Percentiles rank a stretch among this genome's conserved stretches.
Evolutionary conservation across 2,888 invertebrate species (phyloP).

Genomic region (Adelognathus sp.): DNA sequence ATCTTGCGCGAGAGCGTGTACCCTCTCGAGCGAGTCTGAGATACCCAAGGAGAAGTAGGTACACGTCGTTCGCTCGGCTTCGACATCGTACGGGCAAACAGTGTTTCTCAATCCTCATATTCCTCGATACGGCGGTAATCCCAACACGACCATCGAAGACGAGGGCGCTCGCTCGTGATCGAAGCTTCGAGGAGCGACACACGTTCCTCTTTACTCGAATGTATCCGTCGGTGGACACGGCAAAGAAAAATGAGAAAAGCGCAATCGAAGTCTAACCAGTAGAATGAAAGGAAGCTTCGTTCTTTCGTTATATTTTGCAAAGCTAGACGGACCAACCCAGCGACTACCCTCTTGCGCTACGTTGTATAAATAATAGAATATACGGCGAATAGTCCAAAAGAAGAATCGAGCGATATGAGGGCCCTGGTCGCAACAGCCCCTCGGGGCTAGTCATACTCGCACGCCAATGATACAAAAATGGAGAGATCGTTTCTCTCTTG

Average conservation of each 20-base stretch:
- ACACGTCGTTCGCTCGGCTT: conserved; percentile 7
- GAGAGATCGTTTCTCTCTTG: conserved; percentile 11
- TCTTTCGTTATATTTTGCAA: conserved; percentile 35
- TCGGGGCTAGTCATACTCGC: conserved; percentile 22
- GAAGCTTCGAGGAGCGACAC: not conserved
- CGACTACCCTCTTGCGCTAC: conserved; percentile 14
- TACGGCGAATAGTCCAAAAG: conserved; percentile 25
- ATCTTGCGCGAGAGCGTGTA: not conserved
- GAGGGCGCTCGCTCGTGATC: not conserved
- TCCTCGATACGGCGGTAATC: not conserved
- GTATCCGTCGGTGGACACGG: conserved; percentile 10
- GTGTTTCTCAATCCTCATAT: conserved; percentile 16
- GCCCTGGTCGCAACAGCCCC: conserved; percentile 15
- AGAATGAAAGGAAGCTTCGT: conserved; percentile 14
- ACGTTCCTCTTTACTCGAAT: not conserved
- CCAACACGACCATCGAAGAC: not conserved
- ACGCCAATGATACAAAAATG: conserved; percentile 40
- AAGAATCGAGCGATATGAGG: conserved; percentile 14
- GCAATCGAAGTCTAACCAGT: conserved; percentile 33
- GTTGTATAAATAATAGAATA: conserved; percentile 46
- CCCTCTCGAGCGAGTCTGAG: not conserved
- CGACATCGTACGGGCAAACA: not conserved
- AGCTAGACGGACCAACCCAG: conserved; percentile 10
- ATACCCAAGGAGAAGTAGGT: conserved; percentile 13
- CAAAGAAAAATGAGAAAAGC: conserved; percentile 49